Evolutionary conservation across 1,140 invertebrate species (phyloP).

Genomic region (Leptinotarsa texana): DNA sequence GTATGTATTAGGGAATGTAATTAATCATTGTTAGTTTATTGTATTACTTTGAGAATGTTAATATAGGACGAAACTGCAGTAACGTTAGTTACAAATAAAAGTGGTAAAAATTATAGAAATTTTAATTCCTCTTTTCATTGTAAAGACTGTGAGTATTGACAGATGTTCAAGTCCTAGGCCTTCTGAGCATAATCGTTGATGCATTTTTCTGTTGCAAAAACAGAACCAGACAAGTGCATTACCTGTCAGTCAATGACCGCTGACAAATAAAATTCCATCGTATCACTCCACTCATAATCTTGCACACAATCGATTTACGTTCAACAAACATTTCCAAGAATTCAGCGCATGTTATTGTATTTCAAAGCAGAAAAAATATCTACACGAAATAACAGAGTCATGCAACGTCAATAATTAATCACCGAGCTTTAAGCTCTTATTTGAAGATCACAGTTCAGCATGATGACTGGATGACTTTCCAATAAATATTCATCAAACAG

Average conservation of each 20-base stretch:
- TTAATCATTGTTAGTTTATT: too few relatives aligned
- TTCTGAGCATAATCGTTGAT: too few relatives aligned
- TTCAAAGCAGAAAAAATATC: not conserved
- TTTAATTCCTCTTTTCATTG: too few relatives aligned
- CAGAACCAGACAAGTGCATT: too few relatives aligned
- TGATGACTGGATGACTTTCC: slow-evolving; percentile 20
- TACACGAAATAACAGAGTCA: slow-evolving; percentile 8
- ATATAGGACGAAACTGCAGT: too few relatives aligned
- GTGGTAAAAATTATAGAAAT: too few relatives aligned
- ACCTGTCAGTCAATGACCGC: not conserved
- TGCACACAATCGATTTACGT: not conserved
- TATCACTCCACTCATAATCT: not conserved
- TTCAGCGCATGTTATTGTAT: not conserved
- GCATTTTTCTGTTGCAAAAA: too few relatives aligned
- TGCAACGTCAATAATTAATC: slow-evolving; percentile 27
- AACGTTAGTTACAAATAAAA: too few relatives aligned
- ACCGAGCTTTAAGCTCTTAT: slow-evolving; percentile 22
- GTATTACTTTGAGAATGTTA: too few relatives aligned
- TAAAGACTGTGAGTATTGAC: too few relatives aligned
- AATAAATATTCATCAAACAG: slow-evolving; percentile 23
- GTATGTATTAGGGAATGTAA: too few relatives aligned
- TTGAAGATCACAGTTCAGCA: slow-evolving; percentile 23
- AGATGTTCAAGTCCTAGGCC: too few relatives aligned
- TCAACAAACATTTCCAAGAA: not conserved
- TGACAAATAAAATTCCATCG: not conserved